Conservation (phyloP, 92 coral and sea anemone species). For the Umimayanthus kanabou region DNA sequence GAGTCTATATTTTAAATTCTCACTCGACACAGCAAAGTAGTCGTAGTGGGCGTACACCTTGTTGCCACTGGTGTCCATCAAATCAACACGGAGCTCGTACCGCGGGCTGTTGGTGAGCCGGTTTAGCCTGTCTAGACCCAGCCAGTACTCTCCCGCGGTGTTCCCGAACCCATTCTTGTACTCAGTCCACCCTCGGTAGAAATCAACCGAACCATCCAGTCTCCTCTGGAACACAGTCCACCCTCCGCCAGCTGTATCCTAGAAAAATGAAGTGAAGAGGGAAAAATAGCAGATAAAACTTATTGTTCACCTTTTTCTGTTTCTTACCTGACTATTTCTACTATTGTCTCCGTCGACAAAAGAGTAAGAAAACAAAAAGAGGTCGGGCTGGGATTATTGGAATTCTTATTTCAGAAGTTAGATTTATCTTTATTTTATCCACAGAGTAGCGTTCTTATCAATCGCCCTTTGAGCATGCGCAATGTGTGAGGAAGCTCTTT, state of each 20-base stretch:
- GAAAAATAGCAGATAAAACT: not conserved
- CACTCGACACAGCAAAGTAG: conserved; percentile 32
- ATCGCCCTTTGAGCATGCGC: no score
- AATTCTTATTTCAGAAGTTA: no score
- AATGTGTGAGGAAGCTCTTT: no score
- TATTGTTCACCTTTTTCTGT: not conserved
- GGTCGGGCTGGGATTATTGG: no score
- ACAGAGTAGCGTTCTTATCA: no score
- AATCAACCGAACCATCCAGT: conserved; percentile 17
- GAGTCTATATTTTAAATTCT: conserved; percentile 14
- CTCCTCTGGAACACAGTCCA: conserved; percentile 22
- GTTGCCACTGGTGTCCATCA: conserved; percentile 37
- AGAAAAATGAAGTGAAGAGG: no score
- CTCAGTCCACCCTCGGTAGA: conserved; percentile 20
- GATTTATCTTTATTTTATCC: no score
- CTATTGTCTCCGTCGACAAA: not conserved
- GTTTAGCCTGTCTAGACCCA: not conserved
- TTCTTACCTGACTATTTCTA: not conserved
- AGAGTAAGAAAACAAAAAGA: no score
- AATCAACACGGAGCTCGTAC: conserved; percentile 35
- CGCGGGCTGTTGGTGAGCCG: conserved; percentile 17
- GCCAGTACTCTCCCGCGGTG: not conserved
- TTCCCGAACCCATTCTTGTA: conserved; percentile 24
- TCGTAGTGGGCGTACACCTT: conserved; percentile 11
- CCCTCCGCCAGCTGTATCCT: conserved; percentile 19